Evolutionary conservation across 2,113 vertebrate genomes (phyloP), one percentile per base, ranked within the genome.

Genomic region (Thinocorus orbignyianus): DNA sequence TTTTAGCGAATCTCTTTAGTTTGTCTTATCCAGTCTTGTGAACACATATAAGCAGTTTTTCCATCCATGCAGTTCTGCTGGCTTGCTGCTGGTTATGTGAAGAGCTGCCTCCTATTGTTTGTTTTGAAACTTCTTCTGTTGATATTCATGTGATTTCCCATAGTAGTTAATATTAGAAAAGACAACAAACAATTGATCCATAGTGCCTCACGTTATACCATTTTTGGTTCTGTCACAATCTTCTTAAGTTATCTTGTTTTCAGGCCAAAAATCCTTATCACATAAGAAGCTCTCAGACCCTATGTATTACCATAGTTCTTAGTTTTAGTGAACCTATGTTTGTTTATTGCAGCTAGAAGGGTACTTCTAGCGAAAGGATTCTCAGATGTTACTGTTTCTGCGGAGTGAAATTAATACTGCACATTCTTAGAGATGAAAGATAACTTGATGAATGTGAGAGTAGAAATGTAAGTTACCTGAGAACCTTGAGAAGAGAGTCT

Each of bases 121-220:
- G 49, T 81, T 91, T 88, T 89, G 55, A 66, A 57, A 15, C 7
- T 33, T 11, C 7, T 68, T 87, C 44, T 52, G 3, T 81, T 83
- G n/a, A 54, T 73, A 26, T 2, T 49, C 0, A 1, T 58, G 13
- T 41, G 17, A 83, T 88, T 62, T 79, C 2, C 3, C 1, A 0
- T 35, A 39, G 46, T 20, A 57, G 24, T 85, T 74, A 54, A 30
- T 72, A 19, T 41, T 57, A 41, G 37, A 77, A 69, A 88, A 88
- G 70, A 13, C 17, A 57, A 37, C 31, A 13, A 54, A 28, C 14
- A 73, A 52, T 74, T 91, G 42, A 87, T 62, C 28, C 9, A 2
- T 15, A 26, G 33, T 39, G 25, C 31, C n/a, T 12, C 10, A 20
- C 7, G 1, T 48, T 28, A 25, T 58, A 28, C 25, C 5, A 9